A percentile compares a stretch with the other conserved stretches of the same genome.
These are phyloP conservation scores for Cydia splendana DNA, from an alignment of 1,140 invertebrate genomes.

Conservation along the genomic window DNA sequence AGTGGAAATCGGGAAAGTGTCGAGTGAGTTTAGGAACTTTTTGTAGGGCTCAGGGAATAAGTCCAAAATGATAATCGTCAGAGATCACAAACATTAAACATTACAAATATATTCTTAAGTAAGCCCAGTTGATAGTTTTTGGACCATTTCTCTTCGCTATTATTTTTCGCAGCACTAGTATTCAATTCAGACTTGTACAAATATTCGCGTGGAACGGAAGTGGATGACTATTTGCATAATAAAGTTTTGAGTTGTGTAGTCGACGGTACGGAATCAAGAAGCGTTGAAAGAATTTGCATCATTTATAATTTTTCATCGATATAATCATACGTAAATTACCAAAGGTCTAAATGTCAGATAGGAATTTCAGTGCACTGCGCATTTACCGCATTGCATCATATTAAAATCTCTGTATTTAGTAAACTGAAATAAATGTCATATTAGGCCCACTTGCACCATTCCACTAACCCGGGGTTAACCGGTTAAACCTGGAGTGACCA, in stretches of 20 bases:
- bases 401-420: no score
- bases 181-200: not conserved
- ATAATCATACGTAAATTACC: not conserved
- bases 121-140: no score
- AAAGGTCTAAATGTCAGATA: not conserved
- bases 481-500: no score
- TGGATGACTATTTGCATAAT: not conserved
- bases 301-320: no score
- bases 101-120: no score
- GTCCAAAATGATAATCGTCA: no score
- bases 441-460: no score
- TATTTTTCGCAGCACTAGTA: not conserved
- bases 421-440: no score
- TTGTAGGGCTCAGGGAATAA: not conserved
- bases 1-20: not conserved
- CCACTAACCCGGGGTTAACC: no score
- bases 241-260: not conserved
- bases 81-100: not conserved
- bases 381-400: not conserved
- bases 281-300: not conserved
- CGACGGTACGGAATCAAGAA: not conserved
- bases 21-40: not conserved
- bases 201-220: not conserved
- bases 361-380: not conserved
- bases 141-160: no score